phyloP scores from a whole-genome alignment of 2,797 vertebrate genomes.

The Podargus strigoides region DNA sequence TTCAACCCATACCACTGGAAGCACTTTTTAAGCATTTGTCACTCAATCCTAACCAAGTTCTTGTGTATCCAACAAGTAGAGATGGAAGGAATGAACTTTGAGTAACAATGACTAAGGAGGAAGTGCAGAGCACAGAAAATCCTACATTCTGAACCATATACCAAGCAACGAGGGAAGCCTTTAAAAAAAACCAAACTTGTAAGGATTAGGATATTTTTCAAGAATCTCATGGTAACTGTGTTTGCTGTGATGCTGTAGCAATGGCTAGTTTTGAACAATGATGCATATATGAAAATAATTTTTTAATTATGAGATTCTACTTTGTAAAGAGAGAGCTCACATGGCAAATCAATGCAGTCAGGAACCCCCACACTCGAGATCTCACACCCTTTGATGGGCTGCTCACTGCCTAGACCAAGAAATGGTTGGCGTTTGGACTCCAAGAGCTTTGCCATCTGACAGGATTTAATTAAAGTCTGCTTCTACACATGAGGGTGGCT shows the following conservation, averaged over 20 bases:
- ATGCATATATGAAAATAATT: not conserved
- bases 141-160: not conserved
- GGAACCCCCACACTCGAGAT: not conserved
- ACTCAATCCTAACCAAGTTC: not conserved
- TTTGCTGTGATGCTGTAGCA: not conserved
- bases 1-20: not conserved
- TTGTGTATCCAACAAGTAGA: not conserved
- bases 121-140: not conserved
- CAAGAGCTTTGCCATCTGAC: not conserved
- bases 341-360: not conserved
- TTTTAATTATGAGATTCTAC: not conserved
- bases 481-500: not conserved
- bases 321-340: not conserved
- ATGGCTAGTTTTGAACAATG: not conserved
- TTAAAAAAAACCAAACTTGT: not conserved
- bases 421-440: not conserved
- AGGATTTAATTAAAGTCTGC: constrained; percentile 21
- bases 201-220: not conserved
- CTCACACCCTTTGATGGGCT: not conserved
- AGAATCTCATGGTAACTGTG: not conserved
- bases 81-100: not conserved
- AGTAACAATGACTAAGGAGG: not conserved
- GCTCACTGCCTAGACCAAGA: not conserved
- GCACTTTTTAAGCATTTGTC: not conserved
- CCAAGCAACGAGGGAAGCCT: not conserved